Evolutionary conservation across 2,888 invertebrate species (phyloP).

Genomic region (Adelphocoris suturalis): DNA sequence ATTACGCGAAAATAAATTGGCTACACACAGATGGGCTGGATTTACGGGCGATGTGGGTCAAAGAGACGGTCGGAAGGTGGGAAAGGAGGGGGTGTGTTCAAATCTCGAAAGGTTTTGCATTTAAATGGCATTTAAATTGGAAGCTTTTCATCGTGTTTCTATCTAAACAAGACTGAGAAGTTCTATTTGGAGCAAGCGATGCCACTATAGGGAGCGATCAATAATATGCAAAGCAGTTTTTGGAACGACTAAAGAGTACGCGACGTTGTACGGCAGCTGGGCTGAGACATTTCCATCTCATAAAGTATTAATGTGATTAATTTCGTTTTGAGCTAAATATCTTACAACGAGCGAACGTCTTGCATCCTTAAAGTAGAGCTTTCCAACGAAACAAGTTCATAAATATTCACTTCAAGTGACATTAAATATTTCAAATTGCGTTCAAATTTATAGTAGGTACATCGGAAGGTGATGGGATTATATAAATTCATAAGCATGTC

Average conservation of each 20-base stretch:
- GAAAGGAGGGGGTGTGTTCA: neutral
- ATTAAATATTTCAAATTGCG: no score
- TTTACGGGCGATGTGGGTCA: conserved; percentile 40
- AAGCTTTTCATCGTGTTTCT: conserved; percentile 32
- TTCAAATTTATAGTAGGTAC: no score
- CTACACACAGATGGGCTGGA: conserved; percentile 42
- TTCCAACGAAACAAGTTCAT: no score
- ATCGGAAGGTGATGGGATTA: neutral
- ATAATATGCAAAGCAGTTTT: conserved; percentile 36
- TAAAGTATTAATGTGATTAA: neutral
- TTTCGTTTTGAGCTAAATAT: neutral
- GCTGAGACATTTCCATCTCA: neutral
- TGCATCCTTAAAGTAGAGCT: no score
- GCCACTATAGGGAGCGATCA: conserved; percentile 20
- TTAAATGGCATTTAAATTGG: conserved; percentile 44
- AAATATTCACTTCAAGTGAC: no score
- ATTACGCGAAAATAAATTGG: conserved; percentile 56
- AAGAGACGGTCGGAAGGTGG: neutral
- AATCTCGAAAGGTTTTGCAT: conserved; percentile 40
- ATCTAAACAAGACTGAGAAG: conserved; percentile 40
- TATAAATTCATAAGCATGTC: no score
- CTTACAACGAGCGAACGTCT: no score
- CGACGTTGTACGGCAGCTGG: neutral
- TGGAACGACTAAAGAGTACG: neutral
- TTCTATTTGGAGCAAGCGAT: conserved; percentile 36